Conservation (phyloP, 2,888 invertebrate genomes). For the Eupithecia subfuscata region DNA sequence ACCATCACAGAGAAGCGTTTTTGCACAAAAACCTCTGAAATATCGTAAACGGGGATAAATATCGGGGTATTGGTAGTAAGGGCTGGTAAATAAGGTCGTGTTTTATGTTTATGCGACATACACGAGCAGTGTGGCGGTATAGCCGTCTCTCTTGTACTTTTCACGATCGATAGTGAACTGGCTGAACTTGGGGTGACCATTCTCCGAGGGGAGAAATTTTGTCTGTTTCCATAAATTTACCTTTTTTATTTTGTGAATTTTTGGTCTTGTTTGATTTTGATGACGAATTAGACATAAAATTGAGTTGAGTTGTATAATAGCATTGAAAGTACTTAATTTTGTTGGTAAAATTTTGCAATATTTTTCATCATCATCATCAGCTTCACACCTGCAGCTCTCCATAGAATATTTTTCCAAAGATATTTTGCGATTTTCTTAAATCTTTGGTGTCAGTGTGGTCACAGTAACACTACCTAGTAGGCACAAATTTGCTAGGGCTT, state of each 20-base stretch:
- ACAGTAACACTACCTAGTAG: conserved; percentile 43
- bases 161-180: conserved; percentile 71
- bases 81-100: conserved; percentile 66
- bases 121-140: conserved; percentile 64
- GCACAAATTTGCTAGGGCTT: conserved; percentile 62
- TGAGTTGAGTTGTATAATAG: not conserved
- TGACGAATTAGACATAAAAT: not conserved
- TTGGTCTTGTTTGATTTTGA: not conserved
- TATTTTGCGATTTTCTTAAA: not conserved
- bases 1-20: conserved; percentile 30
- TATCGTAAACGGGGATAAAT: conserved; percentile 36
- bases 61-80: conserved; percentile 51
- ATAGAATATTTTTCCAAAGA: not conserved
- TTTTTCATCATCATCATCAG: not conserved
- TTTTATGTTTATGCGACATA: conserved; percentile 80
- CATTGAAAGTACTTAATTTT: too few relatives aligned
- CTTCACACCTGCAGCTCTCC: not conserved
- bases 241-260: not conserved
- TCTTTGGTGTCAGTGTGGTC: conserved; percentile 46
- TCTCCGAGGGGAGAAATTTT: conserved; percentile 9
- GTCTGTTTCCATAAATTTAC: not conserved
- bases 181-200: conserved; percentile 68
- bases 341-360: not conserved
- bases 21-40: conserved; percentile 30
- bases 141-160: conserved; percentile 66